Base-by-base conservation (phyloP, 2,888 invertebrate genomes). In the Drosophila anomalata region DNA sequence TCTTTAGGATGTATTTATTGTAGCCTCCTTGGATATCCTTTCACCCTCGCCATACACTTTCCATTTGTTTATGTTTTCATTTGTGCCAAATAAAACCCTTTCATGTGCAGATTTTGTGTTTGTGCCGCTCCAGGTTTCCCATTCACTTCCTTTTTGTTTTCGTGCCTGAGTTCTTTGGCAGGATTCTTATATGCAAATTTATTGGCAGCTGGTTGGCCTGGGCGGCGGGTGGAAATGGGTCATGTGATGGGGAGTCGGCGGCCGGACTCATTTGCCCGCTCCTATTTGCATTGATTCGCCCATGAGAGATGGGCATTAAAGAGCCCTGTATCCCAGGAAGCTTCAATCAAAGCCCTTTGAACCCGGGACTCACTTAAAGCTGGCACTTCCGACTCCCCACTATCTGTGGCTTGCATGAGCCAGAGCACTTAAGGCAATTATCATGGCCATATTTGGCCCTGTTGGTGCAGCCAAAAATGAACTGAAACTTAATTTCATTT, bases 341-440 rank as follows among this genome's bases (percentile, higher is more conserved):
- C 24, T 42, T 6, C n/a, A 51, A 50, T 22, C 12, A 46, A 31
- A 48, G 17, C 62, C 61, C 62, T 67, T 54, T 67, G 68, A 54
- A 65, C 65, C 26, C 17, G n/a, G 50, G n/a, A 47, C 33, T 17
- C 67, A 44, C 66, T 67, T 69, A 44, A 69, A 57, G 57, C 24
- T 36, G 14, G n/a, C 36, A 36, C n/a, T 58, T 41, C 31, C 20
- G 24, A 26, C 14, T 54, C 14, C 1, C 60, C 60, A 47, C 68
- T 70, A 52, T 60, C 41, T 17, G 20, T 33, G 62, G 50, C 54
- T 55, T 50, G 48, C 72, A 61, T 61, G 63, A 36, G 63, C 29
- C 63, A 36, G 56, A 78, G 87, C 87, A 81, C 81, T 81, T 87
- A 84, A 87, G 82, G 85, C 79, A 77, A 81, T 78, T 82, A 87